Percentiles rank a stretch among this genome's conserved stretches.
These are phyloP conservation scores for Heliocidaris erythrogramma DNA, from an alignment of 35 echinoderm and acorn worm genomes.

Conservation along the genomic window DNA sequence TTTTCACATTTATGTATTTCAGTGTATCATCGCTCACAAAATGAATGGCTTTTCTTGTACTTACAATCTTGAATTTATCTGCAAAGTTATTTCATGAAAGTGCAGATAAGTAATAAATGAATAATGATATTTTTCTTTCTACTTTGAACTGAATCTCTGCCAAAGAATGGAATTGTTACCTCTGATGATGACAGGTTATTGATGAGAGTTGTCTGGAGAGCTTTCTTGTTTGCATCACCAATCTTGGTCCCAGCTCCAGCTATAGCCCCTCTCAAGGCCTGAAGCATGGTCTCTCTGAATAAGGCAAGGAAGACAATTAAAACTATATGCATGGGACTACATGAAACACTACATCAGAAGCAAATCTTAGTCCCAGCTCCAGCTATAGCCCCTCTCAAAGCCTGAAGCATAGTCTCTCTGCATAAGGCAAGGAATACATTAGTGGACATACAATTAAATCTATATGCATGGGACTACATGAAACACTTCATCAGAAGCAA, in stretches of 20 bases:
- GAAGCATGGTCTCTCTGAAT: constrained; percentile 86
- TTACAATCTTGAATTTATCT: no score
- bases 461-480: neutral
- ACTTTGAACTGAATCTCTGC: neutral
- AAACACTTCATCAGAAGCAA: neutral
- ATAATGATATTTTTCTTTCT: neutral
- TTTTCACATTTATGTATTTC: no score
- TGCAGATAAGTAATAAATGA: neutral
- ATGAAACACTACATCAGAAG: neutral
- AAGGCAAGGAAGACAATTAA: neutral
- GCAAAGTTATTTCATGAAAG: neutral
- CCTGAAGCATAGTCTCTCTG: constrained; percentile 94
- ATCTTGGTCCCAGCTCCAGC: constrained; percentile 87
- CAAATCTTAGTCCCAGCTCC: constrained; percentile 89
- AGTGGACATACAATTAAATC: no score
- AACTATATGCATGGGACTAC: neutral
- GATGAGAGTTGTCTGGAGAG: constrained; percentile 66
- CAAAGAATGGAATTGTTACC: constrained; percentile 26
- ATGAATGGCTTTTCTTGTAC: no score
- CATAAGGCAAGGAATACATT: neutral
- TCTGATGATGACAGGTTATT: constrained; percentile 68
- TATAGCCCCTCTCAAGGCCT: constrained; percentile 84
- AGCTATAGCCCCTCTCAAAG: constrained; percentile 75
- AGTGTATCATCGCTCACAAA: no score
- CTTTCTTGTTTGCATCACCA: constrained; percentile 87